Evolutionary conservation across 2,888 invertebrate species (phyloP).

Genomic region (Polydesmus complanatus): DNA sequence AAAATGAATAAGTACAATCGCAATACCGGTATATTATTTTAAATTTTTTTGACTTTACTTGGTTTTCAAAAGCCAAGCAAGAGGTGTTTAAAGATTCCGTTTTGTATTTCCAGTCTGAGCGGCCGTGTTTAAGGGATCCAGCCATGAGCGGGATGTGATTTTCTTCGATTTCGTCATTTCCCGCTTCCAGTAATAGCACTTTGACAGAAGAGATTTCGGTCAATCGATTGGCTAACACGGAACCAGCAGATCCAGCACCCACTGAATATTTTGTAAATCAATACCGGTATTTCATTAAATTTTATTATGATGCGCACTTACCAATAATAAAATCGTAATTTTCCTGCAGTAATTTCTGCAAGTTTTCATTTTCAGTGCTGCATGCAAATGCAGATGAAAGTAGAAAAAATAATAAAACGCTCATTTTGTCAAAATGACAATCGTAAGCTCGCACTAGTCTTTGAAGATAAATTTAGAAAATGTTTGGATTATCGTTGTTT

Average conservation of each 20-base stretch:
- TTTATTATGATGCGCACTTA: not conserved
- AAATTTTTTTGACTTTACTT: too few relatives aligned
- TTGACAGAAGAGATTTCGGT: not conserved
- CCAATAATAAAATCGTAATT: not conserved
- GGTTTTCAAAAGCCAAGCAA: not conserved
- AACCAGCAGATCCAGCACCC: not conserved
- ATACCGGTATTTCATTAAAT: not conserved
- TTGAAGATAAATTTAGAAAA: too few relatives aligned
- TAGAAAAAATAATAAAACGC: too few relatives aligned
- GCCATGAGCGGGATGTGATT: not conserved
- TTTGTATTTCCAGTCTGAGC: not conserved
- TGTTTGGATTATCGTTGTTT: too few relatives aligned
- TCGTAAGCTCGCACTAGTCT: too few relatives aligned
- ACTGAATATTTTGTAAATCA: not conserved
- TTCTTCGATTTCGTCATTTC: not conserved
- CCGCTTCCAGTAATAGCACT: not conserved
- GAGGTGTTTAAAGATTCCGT: not conserved
- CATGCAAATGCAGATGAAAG: too few relatives aligned
- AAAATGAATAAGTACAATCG: too few relatives aligned
- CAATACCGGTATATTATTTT: too few relatives aligned
- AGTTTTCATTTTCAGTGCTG: too few relatives aligned
- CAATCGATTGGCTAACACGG: not conserved
- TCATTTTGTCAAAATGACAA: too few relatives aligned
- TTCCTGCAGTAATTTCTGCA: too few relatives aligned
- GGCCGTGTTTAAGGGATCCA: not conserved